A percentile compares a stretch with the other conserved stretches of the same genome.
Evolutionary conservation across 2,797 vertebrate species (phyloP).

Genomic region (Parambassis ranga): DNA sequence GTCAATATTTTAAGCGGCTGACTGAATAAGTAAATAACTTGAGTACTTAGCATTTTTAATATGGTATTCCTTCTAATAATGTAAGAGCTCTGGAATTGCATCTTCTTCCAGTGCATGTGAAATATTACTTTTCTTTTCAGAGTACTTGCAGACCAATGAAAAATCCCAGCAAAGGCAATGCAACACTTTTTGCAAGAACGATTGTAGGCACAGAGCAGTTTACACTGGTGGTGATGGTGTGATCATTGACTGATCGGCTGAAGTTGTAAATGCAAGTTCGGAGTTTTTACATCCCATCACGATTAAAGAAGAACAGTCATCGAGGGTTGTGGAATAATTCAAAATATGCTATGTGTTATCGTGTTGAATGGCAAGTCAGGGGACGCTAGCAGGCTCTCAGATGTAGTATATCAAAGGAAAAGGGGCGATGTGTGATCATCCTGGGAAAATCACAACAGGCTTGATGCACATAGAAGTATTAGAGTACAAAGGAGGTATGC

Average conservation of each 20-base stretch:
- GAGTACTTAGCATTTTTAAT: slow-evolving; percentile 18
- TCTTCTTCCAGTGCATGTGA: slow-evolving; percentile 10
- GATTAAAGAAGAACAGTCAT: neutral
- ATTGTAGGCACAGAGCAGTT: neutral
- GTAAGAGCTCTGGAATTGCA: slow-evolving; percentile 17
- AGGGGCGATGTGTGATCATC: neutral
- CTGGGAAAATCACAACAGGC: too few relatives aligned
- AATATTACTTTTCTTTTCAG: slow-evolving; percentile 1
- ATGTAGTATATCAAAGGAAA: neutral
- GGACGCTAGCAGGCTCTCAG: neutral
- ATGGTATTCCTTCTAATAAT: slow-evolving; percentile 40
- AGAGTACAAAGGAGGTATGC: neutral
- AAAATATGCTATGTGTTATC: too few relatives aligned
- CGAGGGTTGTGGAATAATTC: neutral
- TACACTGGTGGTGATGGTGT: neutral
- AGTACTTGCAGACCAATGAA: slow-evolving; percentile 9
- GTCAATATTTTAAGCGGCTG: slow-evolving; percentile 37
- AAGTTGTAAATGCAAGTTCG: neutral
- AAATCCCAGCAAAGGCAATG: neutral
- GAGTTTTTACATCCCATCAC: neutral
- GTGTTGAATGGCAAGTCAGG: neutral
- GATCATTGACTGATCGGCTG: neutral
- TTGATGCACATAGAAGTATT: neutral
- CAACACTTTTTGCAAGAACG: slow-evolving; percentile 1
- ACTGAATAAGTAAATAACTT: slow-evolving; percentile 23